These are phyloP conservation scores for Penaeus vannamei DNA, from an alignment of 1,140 invertebrate genomes.

Conservation along the genomic window DNA sequence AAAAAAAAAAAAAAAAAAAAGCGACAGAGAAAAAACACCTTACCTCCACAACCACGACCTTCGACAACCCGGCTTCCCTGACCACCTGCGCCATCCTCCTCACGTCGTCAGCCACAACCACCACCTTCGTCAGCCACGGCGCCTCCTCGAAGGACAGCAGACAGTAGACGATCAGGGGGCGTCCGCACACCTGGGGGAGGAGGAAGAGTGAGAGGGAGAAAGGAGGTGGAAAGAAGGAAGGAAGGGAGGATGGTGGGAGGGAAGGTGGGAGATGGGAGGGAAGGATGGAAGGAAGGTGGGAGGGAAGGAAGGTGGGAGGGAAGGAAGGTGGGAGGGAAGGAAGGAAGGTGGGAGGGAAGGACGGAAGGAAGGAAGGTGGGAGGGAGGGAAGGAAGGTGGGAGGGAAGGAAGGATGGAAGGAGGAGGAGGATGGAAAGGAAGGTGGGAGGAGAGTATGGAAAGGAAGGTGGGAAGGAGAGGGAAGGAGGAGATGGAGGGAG, in stretches of 20 bases:
- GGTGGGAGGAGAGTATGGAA: neutral
- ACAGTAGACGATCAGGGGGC: slow-evolving; percentile 42
- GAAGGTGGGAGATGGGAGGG: neutral
- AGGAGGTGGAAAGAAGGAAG: neutral
- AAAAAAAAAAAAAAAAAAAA: no score
- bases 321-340: neutral
- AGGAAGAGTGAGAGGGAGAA: neutral
- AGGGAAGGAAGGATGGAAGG: neutral
- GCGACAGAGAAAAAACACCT: neutral
- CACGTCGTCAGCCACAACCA: slow-evolving; percentile 58
- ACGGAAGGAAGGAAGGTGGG: neutral
- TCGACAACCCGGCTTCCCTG: neutral
- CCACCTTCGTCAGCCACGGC: slow-evolving; percentile 43
- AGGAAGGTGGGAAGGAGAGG: neutral
- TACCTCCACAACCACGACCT: slow-evolving; percentile 41
- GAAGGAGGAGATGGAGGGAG: neutral
- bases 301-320: neutral
- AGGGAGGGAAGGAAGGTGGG: neutral
- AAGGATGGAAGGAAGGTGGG: neutral
- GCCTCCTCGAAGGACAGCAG: slow-evolving; percentile 45
- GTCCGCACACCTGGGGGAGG: slow-evolving; percentile 37
- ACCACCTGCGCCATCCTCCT: slow-evolving; percentile 39
- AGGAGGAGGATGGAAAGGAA: neutral
- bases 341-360: neutral
- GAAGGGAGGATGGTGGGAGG: no score